phyloP scores from a whole-genome alignment of 2,888 invertebrate species.

The Celastrina argiolus region DNA sequence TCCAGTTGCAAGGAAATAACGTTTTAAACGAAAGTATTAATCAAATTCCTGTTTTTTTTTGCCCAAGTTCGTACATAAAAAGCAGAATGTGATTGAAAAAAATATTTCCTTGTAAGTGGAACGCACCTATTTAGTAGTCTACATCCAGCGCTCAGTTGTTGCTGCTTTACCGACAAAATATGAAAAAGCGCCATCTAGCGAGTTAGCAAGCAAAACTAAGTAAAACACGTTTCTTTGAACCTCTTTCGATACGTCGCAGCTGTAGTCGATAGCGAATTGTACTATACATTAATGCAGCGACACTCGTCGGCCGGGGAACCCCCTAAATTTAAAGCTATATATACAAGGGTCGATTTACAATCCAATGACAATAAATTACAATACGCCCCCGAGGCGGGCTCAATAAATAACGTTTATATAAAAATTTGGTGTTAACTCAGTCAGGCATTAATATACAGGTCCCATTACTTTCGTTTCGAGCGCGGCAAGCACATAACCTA shows the following conservation, averaged over 20 bases:
- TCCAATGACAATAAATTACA: constrained; percentile 32
- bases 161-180: constrained; percentile 3
- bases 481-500: constrained; percentile 41
- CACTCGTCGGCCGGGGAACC: background rate
- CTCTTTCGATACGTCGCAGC: background rate
- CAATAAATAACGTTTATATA: constrained; percentile 50
- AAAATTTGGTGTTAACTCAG: constrained; percentile 68
- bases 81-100: too few relatives aligned
- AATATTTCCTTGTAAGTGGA: too few relatives aligned
- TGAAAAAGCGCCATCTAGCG: background rate
- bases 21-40: too few relatives aligned
- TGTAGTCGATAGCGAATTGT: constrained; percentile 44
- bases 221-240: background rate
- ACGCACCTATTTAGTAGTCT: background rate
- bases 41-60: too few relatives aligned
- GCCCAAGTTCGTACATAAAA: too few relatives aligned
- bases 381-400: constrained; percentile 32
- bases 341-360: constrained; percentile 25
- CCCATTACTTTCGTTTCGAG: constrained; percentile 49
- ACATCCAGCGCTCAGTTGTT: background rate
- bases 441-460: constrained; percentile 61
- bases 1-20: too few relatives aligned
- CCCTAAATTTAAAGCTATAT: constrained; percentile 24
- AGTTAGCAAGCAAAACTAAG: background rate
- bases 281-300: constrained; percentile 40